Base-by-base conservation (phyloP, 2,888 invertebrate genomes). In the Digitonthophagus gazella region DNA sequence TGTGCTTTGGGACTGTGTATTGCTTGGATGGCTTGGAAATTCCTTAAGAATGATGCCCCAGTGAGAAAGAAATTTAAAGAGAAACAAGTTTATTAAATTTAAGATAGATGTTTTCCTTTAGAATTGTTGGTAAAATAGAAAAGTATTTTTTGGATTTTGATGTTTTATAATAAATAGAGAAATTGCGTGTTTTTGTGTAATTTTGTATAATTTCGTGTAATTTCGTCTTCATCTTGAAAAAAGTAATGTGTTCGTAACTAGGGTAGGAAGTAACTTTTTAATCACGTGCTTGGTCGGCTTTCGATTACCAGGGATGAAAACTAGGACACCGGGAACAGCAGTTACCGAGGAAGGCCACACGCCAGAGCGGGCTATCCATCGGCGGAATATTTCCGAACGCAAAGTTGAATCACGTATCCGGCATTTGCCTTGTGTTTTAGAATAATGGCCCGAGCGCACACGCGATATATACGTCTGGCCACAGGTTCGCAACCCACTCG, bases 401-500 rank as follows among this genome's bases (percentile, higher is more conserved):
- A 6, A 44, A 44, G 28, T 44, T 44, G 28, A 44, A 44, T 44
- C 28, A 44, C 28, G 28, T 44, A 44, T 44, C 28, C 28, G 28
- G 28, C 28, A 44, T 44, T 44, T 44, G 28, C 28, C 28, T 44
- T 44, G 28, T 44, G 28, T 44, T 44, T 44, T 44, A 44, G 28
- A 44, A 44, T 44, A 44, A 44, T 44, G 28, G 28, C 28, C 28
- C 11, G 11, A 11, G 28, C 6, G 28, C 28, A 11, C 28, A 44
- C 28, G 28, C 28, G 28, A 44, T 44, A 44, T 44, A 58, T 58
- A 58, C 15, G 18, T 58, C 58, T 58, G 16, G 58, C 16, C 18
- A 18, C 58, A 16, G 58, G 15, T 16, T 58, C 58, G 58, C 18
- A 58, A 58, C 14, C 58, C 58, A 58, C 18, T 15, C 58, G 58